These are phyloP conservation scores for Prolemur simus DNA, from an alignment of 2,113 vertebrate species.

Conservation along the genomic window DNA sequence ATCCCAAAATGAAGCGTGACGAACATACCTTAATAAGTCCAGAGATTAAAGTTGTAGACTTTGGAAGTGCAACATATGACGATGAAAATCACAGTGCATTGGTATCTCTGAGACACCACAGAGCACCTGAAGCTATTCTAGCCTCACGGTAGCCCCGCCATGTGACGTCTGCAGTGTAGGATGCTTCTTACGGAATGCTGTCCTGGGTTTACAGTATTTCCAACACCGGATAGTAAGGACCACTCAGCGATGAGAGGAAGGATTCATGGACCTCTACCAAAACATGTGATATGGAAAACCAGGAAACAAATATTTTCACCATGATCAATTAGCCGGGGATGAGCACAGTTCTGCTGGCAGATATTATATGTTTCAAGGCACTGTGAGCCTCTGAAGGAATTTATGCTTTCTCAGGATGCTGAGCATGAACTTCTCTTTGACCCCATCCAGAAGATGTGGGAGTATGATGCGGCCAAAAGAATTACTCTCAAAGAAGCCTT, in stretches of 20 bases:
- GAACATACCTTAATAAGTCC: too few relatives aligned
- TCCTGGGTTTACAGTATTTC: neutral
- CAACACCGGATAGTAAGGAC: slow-evolving; percentile 89
- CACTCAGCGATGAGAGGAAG: slow-evolving; percentile 95
- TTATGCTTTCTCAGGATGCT: slow-evolving; percentile 86
- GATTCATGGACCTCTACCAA: slow-evolving; percentile 89
- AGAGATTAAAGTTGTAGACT: too few relatives aligned
- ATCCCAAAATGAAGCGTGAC: too few relatives aligned
- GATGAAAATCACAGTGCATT: too few relatives aligned
- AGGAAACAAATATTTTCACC: slow-evolving; percentile 90
- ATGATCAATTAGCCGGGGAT: slow-evolving; percentile 89
- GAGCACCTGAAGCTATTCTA: too few relatives aligned
- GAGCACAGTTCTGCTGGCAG: slow-evolving; percentile 87
- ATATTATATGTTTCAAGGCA: slow-evolving; percentile 87
- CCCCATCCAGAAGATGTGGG: slow-evolving; percentile 91
- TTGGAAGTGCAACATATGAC: too few relatives aligned
- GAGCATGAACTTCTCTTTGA: slow-evolving; percentile 90
- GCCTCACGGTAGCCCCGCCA: too few relatives aligned
- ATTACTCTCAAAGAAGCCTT: slow-evolving; percentile 89
- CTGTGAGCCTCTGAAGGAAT: slow-evolving; percentile 90
- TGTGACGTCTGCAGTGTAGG: too few relatives aligned
- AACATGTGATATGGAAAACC: slow-evolving; percentile 89
- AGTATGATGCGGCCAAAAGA: slow-evolving; percentile 87
- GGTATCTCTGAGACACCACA: too few relatives aligned
- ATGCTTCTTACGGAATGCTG: too few relatives aligned